Base-by-base conservation (phyloP, 2,113 vertebrate species). In the Suricata suricatta region DNA sequence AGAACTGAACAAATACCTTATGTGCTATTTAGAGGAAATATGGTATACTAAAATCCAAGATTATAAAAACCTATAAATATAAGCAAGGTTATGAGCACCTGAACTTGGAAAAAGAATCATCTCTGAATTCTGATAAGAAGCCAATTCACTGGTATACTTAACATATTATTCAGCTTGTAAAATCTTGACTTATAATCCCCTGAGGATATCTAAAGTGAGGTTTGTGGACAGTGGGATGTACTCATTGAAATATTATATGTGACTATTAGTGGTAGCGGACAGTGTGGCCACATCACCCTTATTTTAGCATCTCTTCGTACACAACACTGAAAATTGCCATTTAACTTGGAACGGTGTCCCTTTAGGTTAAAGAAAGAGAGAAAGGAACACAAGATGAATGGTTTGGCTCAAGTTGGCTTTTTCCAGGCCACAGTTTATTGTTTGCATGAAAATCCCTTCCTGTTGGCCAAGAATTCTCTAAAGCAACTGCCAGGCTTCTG, bases 391-490 rank as follows among this genome's bases (percentile, higher is more conserved):
- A 50, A 90, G 81, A 87, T 64, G 41, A 93, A 66, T 85, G n/a
- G 21, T 76, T 76, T 76, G 33, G 16, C 76, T 91, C 77, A 80
- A 47, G 91, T 47, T 54, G 93, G 14, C 69, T 54, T 72, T 63
- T 93, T 92, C 47, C 66, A 89, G 71, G 66, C 54, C 83, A 69
- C 63, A 57, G 90, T 88, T 93, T 60, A 93, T 68, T 60, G 63
- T 52, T 83, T 80, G 38, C 91, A 44, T 74, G 47, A 88, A 96
- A 96, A 94, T 79, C 21, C 7, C 50, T 69, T 80, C 31, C 8
- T 50, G 14, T 88, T 96, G 76, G 93, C 77, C 76, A 79, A 80
- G 90, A 71, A 15, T 92, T 79, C 13, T 82, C 81, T 90, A 93
- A 90, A 54, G 64, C 50, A 27, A 63, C n/a, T 66, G 82, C 15